Evolutionary conservation across 2,888 invertebrate species (phyloP), one percentile per base, ranked within the genome.

Genomic region (Thymelicus sylvestris): DNA sequence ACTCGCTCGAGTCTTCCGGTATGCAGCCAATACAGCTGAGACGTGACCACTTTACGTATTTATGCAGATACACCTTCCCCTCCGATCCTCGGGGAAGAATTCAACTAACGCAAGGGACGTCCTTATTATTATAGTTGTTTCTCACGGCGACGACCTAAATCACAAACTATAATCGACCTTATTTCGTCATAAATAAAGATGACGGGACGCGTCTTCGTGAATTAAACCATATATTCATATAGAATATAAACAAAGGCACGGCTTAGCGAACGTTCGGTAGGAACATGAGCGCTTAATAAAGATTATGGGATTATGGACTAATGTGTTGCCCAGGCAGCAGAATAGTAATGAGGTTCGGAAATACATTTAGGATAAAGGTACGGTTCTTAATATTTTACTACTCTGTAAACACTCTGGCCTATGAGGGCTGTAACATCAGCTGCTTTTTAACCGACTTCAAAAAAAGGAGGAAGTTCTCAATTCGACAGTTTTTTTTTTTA

Each of bases 11-110:
- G 13, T 38, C 13, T n/a, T 31, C 50, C 66, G 71, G 80, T 82
- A 82, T 81, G 81, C 80, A 85, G 82, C 81, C 83, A 84, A 86
- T 86, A 86, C 86, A 86, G 86, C 86, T 80, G 81, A 83, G 80
- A 91, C 92, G 91, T 92, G 92, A 90, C 91, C 87, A 87, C 85
- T 87, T 90, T 88, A 85, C 88, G 83, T 89, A 89, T 90, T 91
- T 91, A 92, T 92, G 92, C 92, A 91, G 88, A 92, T 92, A 86
- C 84, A 78, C 75, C 75, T 76, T 74, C 74, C 75, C 76, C 76
- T 76, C 74, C 72, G 77, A 73, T 76, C 74, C 74, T 75, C 79
- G 78, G 77, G 78, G 84, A 87, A 87, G 87, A 89, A 90, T 90
- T 90, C 88, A 83, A 86, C 86, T 86, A 86, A 84, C 85, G 87